phyloP scores from a whole-genome alignment of 1,140 invertebrate genomes.

The Arion vulgaris region DNA sequence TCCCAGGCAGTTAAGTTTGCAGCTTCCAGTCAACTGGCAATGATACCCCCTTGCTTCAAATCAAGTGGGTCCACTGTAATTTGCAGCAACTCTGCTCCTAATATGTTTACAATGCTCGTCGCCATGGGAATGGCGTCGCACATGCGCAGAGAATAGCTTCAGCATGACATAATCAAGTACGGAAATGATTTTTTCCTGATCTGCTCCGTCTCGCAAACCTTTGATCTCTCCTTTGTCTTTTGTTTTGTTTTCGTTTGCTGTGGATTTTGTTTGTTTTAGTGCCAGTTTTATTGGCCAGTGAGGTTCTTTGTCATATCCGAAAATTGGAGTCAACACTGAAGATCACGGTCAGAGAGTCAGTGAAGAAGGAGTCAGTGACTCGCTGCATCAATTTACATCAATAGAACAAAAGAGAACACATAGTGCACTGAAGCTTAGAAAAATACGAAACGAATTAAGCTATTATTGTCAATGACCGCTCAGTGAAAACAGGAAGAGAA shows the following conservation, averaged over 20 bases:
- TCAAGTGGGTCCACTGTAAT: neutral
- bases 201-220: neutral
- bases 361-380: too few species aligned
- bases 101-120: conserved; percentile 2
- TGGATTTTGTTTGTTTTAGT: too few species aligned
- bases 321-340: too few species aligned
- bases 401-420: too few species aligned
- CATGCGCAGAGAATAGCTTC: neutral
- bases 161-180: neutral
- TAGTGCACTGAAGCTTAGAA: too few species aligned
- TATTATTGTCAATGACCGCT: too few species aligned
- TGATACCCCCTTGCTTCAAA: neutral
- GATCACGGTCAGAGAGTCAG: too few species aligned
- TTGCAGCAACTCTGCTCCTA: neutral
- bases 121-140: neutral
- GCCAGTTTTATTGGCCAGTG: too few species aligned
- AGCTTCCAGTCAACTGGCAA: neutral
- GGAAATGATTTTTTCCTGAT: neutral
- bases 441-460: too few species aligned
- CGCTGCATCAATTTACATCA: too few species aligned
- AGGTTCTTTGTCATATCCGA: too few species aligned
- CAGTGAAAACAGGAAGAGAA: too few species aligned
- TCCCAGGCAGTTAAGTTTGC: neutral
- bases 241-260: neutral
- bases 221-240: neutral